These are phyloP conservation scores for Poliocrania exsul DNA, from an alignment of 2,797 vertebrate genomes.

Conservation along the genomic window DNA sequence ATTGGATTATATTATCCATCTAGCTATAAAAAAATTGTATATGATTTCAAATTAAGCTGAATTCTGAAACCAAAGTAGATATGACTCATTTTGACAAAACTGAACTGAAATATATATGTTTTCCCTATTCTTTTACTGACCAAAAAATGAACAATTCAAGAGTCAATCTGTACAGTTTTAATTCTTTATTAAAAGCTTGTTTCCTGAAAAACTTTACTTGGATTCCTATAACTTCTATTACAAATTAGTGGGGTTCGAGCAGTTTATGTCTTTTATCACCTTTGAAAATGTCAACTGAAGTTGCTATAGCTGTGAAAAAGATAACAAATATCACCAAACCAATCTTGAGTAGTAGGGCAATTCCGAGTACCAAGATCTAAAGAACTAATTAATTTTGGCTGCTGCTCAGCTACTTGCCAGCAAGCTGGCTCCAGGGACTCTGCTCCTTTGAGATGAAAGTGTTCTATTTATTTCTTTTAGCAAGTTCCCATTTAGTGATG, in stretches of 20 bases:
- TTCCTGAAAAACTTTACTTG: background rate
- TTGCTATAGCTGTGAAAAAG: background rate
- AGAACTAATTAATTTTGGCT: constrained; percentile 1
- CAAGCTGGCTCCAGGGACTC: background rate
- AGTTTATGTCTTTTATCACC: background rate
- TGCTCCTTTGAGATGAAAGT: background rate
- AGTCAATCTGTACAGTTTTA: background rate
- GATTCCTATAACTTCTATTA: background rate
- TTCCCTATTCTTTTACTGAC: background rate
- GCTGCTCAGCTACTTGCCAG: background rate
- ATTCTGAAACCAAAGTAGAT: background rate
- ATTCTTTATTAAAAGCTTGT: background rate
- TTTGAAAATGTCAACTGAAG: background rate
- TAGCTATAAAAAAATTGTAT: background rate
- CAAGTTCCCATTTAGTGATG: background rate
- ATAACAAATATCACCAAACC: background rate
- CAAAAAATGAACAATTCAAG: background rate
- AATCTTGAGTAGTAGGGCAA: background rate
- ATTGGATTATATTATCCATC: background rate
- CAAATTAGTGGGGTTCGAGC: background rate
- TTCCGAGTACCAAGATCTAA: background rate
- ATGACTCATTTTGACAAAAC: background rate
- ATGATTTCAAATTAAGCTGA: background rate
- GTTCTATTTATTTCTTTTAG: background rate
- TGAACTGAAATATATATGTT: background rate